phyloP scores from a whole-genome alignment of 2,797 vertebrate genomes.

The Darevskia nairensis region DNA sequence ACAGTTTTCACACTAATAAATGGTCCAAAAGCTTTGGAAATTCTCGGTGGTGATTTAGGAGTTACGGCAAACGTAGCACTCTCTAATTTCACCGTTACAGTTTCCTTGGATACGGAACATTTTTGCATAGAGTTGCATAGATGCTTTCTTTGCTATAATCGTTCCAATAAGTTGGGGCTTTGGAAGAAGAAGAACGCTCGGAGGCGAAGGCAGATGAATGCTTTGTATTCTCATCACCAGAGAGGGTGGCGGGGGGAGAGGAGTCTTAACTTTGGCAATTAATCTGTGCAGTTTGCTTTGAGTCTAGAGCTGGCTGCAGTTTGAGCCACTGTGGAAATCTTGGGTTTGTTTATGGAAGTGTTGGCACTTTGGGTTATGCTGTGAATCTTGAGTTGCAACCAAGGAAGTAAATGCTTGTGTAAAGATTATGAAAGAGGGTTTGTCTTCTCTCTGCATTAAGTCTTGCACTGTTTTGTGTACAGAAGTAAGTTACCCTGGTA shows the following conservation, averaged over 20 bases:
- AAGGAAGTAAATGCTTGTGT: neutral
- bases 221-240: neutral
- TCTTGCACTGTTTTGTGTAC: no score
- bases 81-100: slow-evolving; percentile 62
- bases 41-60: slow-evolving; percentile 60
- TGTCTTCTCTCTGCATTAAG: neutral
- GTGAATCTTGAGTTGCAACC: slow-evolving; percentile 56
- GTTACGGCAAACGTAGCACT: slow-evolving; percentile 62
- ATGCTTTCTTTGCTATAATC: slow-evolving; percentile 53
- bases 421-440: neutral
- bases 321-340: slow-evolving; percentile 52
- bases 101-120: slow-evolving; percentile 70
- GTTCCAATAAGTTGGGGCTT: slow-evolving; percentile 58
- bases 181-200: neutral
- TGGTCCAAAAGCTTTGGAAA: slow-evolving; percentile 44
- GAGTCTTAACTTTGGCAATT: slow-evolving; percentile 48
- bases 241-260: slow-evolving; percentile 40
- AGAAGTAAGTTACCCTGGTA: neutral
- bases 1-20: slow-evolving; percentile 58
- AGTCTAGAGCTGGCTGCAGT: slow-evolving; percentile 58
- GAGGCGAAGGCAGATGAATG: slow-evolving; percentile 23
- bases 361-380: slow-evolving; percentile 50
- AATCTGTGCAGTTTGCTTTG: slow-evolving; percentile 58
- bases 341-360: slow-evolving; percentile 49
- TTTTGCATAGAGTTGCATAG: slow-evolving; percentile 55